Evolutionary conservation across 2,888 invertebrate species (phyloP), one percentile per base, ranked within the genome.

Genomic region (Sarcophaga subvicina): DNA sequence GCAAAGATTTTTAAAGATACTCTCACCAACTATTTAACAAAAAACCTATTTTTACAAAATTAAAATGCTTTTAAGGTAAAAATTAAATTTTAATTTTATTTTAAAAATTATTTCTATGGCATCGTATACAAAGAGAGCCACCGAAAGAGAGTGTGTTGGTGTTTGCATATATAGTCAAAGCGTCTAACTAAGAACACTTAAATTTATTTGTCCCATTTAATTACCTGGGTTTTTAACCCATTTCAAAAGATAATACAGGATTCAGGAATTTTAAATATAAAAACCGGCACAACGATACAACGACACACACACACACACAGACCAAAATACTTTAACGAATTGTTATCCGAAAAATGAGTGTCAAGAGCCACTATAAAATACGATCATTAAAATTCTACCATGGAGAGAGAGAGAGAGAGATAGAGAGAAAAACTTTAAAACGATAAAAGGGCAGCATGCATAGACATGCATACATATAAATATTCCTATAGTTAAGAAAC

Each of bases 341-440:
- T 85, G 84, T 80, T 85, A 85, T 85, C 84, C 71, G 12, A 85
- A 85, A 80, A 80, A 80, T 85, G 66, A 85, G 84, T 85, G 84
- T 85, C 84, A 85, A 76, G 84, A 80, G 84, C 76, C 80, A 85
- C 84, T 80, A 85, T 85, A 85, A 85, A 85, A 85, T 85, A 85
- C 80, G 71, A 85, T 85, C 84, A 80, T 85, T 85, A 85, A 85
- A 85, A 85, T 85, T 76, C 17, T 85, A 80, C 66, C 80, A 71
- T 49, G 12, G 25, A 75, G 4, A 60, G 63, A 70, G 54, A 25
- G 73, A 45, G n/a, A 71, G 59, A 64, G 54, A 82, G 70, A 70
- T 22, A 47, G 45, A 75, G 12, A n/a, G 3, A 70, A 1, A 20
- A 8, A 73, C 45, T 54, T 14, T 54, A 54, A 54, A 54, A 54